These are phyloP conservation scores for Drosophila anomalata DNA, from an alignment of 2,888 invertebrate species.

Conservation along the genomic window DNA sequence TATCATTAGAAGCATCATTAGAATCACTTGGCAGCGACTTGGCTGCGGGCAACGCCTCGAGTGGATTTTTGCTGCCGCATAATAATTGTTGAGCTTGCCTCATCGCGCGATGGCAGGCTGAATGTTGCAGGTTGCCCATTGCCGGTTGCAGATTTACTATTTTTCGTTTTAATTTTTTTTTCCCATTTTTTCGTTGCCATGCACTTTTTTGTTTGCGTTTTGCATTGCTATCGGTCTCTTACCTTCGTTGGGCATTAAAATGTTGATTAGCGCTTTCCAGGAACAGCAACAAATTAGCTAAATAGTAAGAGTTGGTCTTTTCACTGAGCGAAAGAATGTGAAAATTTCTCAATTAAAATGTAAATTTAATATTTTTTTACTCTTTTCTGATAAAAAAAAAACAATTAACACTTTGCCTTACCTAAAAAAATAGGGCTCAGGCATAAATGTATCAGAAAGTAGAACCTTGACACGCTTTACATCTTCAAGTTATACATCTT, in stretches of 20 bases:
- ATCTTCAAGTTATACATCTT: not conserved
- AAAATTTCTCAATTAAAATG: not conserved
- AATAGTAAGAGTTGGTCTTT: slow-evolving; percentile 12
- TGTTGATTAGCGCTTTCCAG: slow-evolving; percentile 74
- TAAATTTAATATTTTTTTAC: not conserved
- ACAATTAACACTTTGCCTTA: not conserved
- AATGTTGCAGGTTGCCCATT: slow-evolving; percentile 26
- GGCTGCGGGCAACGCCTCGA: slow-evolving; percentile 75
- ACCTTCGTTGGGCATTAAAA: slow-evolving; percentile 59
- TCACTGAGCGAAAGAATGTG: not conserved
- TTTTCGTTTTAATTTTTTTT: slow-evolving; percentile 2
- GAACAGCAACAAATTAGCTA: slow-evolving; percentile 67
- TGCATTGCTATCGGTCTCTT: slow-evolving; percentile 42
- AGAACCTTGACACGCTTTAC: not conserved
- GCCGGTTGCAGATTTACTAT: slow-evolving; percentile 29
- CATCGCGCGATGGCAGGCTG: slow-evolving; percentile 33
- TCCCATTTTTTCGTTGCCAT: slow-evolving; percentile 12
- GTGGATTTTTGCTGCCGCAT: slow-evolving; percentile 67
- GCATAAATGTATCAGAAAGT: not conserved
- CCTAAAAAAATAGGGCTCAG: not conserved
- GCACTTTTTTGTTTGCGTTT: slow-evolving; percentile 62
- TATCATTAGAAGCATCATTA: slow-evolving; percentile 80
- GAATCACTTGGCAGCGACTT: slow-evolving; percentile 77
- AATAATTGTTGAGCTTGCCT: slow-evolving; percentile 65
- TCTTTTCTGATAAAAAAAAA: no score